phyloP scores from a whole-genome alignment of 1,140 invertebrate genomes.

The Bombus polaris region DNA sequence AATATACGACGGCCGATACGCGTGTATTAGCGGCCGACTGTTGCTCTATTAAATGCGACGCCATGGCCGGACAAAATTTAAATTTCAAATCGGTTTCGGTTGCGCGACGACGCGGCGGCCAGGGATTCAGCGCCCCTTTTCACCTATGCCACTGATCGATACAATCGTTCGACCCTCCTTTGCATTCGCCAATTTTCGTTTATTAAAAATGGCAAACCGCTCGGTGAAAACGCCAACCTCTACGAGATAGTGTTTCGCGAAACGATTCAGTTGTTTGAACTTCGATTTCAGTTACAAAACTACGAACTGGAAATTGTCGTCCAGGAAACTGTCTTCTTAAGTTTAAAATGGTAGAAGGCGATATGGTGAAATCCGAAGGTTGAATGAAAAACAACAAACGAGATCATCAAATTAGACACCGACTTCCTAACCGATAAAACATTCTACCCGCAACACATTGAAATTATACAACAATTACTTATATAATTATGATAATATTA shows the following conservation, averaged over 20 bases:
- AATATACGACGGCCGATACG: conserved; percentile 24
- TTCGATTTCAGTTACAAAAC: neutral
- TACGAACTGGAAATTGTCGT: neutral
- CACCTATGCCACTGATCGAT: neutral
- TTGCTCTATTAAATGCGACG: conserved; percentile 35
- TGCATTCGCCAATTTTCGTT: neutral
- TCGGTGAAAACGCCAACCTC: neutral
- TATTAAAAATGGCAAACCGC: neutral
- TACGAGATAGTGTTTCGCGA: neutral
- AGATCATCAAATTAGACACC: too few species aligned
- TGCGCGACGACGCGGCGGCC: neutral
- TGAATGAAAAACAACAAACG: too few species aligned
- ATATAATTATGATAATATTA: too few species aligned
- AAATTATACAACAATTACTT: too few species aligned
- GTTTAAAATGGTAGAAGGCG: too few species aligned
- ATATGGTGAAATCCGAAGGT: too few species aligned
- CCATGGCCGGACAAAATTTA: conserved; percentile 23
- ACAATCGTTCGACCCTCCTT: neutral
- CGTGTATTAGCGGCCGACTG: conserved; percentile 23
- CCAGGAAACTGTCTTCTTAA: too few species aligned
- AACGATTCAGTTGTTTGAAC: neutral
- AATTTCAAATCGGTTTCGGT: conserved; percentile 35
- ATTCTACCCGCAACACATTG: too few species aligned
- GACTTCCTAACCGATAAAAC: too few species aligned
- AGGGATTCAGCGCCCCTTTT: neutral